Percentiles rank a stretch among this genome's conserved stretches.
These are phyloP conservation scores for Pangasianodon gigas DNA, from an alignment of 2,113 vertebrate species.

Conservation along the genomic window DNA sequence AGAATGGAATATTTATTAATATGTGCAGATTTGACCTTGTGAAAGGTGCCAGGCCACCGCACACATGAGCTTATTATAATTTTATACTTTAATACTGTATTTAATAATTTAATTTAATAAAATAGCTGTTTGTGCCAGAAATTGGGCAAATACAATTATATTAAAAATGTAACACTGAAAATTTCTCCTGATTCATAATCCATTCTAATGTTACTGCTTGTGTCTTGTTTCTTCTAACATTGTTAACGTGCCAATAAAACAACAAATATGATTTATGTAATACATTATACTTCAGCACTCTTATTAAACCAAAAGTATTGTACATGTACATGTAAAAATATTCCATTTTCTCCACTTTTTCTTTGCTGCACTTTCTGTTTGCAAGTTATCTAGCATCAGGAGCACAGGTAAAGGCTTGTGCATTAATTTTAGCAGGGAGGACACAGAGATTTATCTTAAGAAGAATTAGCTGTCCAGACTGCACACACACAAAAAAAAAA, in stretches of 20 bases:
- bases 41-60: neutral
- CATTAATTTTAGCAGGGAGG: constrained; percentile 30
- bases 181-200: neutral
- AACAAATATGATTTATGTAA: neutral
- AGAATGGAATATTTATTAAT: too few relatives aligned
- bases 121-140: neutral
- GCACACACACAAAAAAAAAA: constrained; percentile 36
- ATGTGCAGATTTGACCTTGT: neutral
- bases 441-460: constrained; percentile 43
- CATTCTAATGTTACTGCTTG: neutral
- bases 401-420: constrained; percentile 17
- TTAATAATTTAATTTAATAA: neutral
- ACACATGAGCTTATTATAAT: neutral
- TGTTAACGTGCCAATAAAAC: neutral
- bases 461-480: constrained; percentile 49
- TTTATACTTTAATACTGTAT: neutral
- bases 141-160: neutral
- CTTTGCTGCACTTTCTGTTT: constrained; percentile 19
- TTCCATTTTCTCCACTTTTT: neutral
- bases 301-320: neutral
- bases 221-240: neutral
- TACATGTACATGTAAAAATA: constrained; percentile 2
- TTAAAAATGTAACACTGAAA: neutral
- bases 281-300: neutral
- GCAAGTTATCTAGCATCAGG: constrained; percentile 24